phyloP scores from a whole-genome alignment of 2,113 vertebrate species.

The Phyllopteryx taeniolatus region DNA sequence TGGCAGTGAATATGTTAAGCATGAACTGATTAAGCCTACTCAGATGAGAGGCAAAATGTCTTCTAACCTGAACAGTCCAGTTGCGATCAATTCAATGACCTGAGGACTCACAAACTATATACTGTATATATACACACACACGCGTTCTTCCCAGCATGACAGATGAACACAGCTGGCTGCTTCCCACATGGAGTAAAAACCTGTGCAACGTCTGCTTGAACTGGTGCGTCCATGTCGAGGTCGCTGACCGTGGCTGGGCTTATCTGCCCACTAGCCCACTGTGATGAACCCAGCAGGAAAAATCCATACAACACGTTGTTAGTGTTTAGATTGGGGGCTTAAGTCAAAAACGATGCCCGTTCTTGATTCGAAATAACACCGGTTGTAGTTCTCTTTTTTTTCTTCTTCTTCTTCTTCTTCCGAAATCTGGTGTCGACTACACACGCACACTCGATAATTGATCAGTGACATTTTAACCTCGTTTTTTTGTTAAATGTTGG shows the following conservation, averaged over 20 bases:
- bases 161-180: neutral
- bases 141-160: too few relatives aligned
- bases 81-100: too few relatives aligned
- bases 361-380: neutral
- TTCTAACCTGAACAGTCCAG: too few relatives aligned
- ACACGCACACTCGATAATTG: neutral
- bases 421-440: neutral
- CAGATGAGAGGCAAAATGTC: too few relatives aligned
- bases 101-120: too few relatives aligned
- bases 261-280: neutral
- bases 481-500: too few relatives aligned
- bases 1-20: too few relatives aligned
- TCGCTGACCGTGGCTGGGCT: neutral
- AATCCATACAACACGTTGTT: neutral
- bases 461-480: neutral
- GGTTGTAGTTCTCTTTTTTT: neutral
- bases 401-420: neutral
- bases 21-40: too few relatives aligned
- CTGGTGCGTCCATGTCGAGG: neutral
- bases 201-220: neutral
- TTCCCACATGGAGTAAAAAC: neutral
- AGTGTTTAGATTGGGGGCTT: neutral
- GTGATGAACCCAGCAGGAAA: constrained; percentile 2
- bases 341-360: neutral
- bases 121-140: too few relatives aligned